These are phyloP conservation scores for Coecobrya sp. DNA, from an alignment of 2,888 invertebrate genomes.

Conservation along the genomic window DNA sequence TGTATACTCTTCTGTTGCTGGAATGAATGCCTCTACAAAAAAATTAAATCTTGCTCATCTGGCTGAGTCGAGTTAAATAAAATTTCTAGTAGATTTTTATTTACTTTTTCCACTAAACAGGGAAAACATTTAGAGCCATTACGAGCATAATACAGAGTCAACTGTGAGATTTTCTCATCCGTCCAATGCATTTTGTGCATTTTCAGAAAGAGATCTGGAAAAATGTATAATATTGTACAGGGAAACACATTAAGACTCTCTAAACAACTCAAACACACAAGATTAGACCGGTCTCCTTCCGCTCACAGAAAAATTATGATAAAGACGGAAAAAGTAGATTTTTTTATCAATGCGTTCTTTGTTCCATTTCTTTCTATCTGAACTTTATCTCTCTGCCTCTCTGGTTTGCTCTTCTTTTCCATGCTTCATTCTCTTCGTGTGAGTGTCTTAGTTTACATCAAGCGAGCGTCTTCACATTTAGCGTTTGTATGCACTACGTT, in stretches of 20 bases:
- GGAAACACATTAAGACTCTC: conserved; percentile 71
- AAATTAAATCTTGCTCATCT: conserved; percentile 55
- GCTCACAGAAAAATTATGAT: conserved; percentile 71
- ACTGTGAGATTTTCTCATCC: background rate
- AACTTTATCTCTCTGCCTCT: conserved; percentile 59
- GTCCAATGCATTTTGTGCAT: conserved; percentile 6
- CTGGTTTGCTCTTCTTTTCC: conserved; percentile 22
- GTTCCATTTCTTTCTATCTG: conserved; percentile 62
- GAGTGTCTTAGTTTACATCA: background rate
- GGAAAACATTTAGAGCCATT: background rate
- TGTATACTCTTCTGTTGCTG: background rate
- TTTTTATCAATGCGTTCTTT: conserved; percentile 73
- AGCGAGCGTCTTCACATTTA: background rate
- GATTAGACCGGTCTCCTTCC: conserved; percentile 76
- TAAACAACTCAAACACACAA: conserved; percentile 77
- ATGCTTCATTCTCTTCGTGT: conserved; percentile 1
- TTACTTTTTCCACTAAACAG: conserved; percentile 54
- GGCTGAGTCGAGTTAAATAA: conserved; percentile 26
- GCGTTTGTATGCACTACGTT: background rate
- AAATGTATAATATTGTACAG: conserved; percentile 18
- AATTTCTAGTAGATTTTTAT: conserved; percentile 57
- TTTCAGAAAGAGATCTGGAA: conserved; percentile 65
- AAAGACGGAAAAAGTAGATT: conserved; percentile 64
- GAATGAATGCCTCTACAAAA: conserved; percentile 27
- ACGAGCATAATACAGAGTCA: background rate